These are phyloP conservation scores for Cyclophora albipunctata DNA, from an alignment of 2,888 invertebrate species.

Conservation along the genomic window DNA sequence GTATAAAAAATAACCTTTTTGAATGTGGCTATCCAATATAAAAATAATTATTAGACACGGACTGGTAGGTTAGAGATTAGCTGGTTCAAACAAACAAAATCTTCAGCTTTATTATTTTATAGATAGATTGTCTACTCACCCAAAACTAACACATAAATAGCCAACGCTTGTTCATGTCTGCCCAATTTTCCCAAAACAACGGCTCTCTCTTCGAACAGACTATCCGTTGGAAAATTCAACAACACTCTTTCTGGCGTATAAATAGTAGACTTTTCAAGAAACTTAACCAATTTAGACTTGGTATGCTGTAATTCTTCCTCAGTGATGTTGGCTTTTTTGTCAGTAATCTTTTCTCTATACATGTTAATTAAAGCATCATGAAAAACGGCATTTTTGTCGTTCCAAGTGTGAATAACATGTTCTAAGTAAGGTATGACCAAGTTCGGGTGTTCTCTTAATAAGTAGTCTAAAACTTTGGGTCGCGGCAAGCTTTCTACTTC, in stretches of 20 bases:
- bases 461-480: conserved; percentile 90
- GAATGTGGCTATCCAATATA: too few relatives aligned
- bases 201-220: conserved; percentile 93
- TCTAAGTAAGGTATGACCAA: conserved; percentile 95
- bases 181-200: conserved; percentile 94
- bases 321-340: conserved; percentile 43
- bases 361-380: conserved; percentile 94
- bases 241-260: conserved; percentile 92
- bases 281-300: conserved; percentile 79
- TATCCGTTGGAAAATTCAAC: conserved; percentile 88
- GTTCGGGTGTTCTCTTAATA: conserved; percentile 86
- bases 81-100: too few relatives aligned
- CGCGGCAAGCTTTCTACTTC: conserved; percentile 94
- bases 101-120: too few relatives aligned
- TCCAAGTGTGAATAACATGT: conserved; percentile 93
- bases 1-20: too few relatives aligned
- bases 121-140: conserved; percentile 40
- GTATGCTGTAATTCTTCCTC: conserved; percentile 56
- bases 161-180: conserved; percentile 92
- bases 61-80: too few relatives aligned
- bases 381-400: conserved; percentile 87
- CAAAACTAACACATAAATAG: conserved; percentile 92
- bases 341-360: conserved; percentile 84
- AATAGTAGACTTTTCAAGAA: conserved; percentile 85
- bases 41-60: too few relatives aligned